Evolutionary conservation across 1,140 invertebrate genomes (phyloP), one percentile per base, ranked within the genome.

Genomic region (Drosophila pachea): DNA sequence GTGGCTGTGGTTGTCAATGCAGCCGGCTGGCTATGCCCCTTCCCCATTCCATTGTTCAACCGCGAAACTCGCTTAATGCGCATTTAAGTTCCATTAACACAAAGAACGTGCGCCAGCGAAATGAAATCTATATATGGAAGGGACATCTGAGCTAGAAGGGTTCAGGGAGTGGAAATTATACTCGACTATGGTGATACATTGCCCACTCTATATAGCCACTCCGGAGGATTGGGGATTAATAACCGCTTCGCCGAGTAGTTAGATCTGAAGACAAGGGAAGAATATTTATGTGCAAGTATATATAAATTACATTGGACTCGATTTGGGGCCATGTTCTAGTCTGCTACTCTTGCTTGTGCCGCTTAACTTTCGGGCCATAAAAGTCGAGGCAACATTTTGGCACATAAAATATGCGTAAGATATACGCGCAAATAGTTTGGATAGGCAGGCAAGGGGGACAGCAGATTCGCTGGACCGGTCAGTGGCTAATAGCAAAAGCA

Each of bases 381-480:
- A 48, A 59, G 31, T 14, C 9, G 48, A 45, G 53, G 40, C 32
- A 66, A 74, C 69, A 62, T 63, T 60, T 49, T 74, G 63, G 59
- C 64, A 66, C 75, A 83, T 83, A 78, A 83, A 83, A 84, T 83
- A 73, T 84, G 76, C 79, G 73, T 84, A 78, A 78, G 73, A 78
- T 78, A 83, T 74, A 73, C 61, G 68, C 49, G 77, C 77, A 78
- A 82, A 82, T 84, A 83, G 76, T 84, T 76, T 6, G n/a, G 11
- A n/a, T 16, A 9, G 40, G 40, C 54, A 16, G 33, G 29, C 36
- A 16, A 31, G 48, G 11, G 55, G 16, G 32, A 36, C 33, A 16
- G 22, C 36, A 11, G 29, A 29, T 9, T n/a, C 29, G 32, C 22
- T 22, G 31, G 31, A 12, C 6, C 31, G 79, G 76, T 81, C 81